Evolutionary conservation across 2,113 vertebrate species (phyloP), one percentile per base, ranked within the genome.

Genomic region (Centropristis striata): DNA sequence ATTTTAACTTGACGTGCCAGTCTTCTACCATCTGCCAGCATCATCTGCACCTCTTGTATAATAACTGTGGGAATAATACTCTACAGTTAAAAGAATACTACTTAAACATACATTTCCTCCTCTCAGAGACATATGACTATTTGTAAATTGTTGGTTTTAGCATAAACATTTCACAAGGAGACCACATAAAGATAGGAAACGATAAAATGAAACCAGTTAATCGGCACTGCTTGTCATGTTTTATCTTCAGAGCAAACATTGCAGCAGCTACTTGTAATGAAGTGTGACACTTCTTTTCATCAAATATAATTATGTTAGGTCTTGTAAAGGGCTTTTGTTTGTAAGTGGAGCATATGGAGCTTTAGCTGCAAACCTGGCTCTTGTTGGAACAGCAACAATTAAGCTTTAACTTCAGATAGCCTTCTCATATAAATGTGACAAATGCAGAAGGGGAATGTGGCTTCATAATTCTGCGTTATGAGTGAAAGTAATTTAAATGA

Each of bases 401-500:
- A 44, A 32, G 14, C 21, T 15, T 65, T 3, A 13, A 65, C 42
- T 21, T 16, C 13, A 32, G 53, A 61, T 3, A n/a, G 20, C 0
- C 0, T 4, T 41, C 23, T 18, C 12, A 42, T 51, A 27, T 37
- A 49, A 58, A 57, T 36, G 20, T 20, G 37, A 41, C 13, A 42
- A 58, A 79, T 50, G 11, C 15, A 73, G n/a, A n/a, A n/a, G 15
- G 37, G 46, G 25, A 54, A 15, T 37, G 41, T 37, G 50, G 11
- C 32, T 44, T 8, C 20, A 42, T 64, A 49, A 39, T 55, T 49
- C 20, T 10, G 4, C 1, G 11, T 39, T 57, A 14, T 49, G 15
- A 51, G 23, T 12, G n/a, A 46, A 69, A 37, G 25, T 46, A 20
- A 20, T 54, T 44, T 4, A 41, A 60, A 67, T 55, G 55, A 27